phyloP scores from a whole-genome alignment of 2,113 vertebrate genomes.

The Pelecanus crispus region DNA sequence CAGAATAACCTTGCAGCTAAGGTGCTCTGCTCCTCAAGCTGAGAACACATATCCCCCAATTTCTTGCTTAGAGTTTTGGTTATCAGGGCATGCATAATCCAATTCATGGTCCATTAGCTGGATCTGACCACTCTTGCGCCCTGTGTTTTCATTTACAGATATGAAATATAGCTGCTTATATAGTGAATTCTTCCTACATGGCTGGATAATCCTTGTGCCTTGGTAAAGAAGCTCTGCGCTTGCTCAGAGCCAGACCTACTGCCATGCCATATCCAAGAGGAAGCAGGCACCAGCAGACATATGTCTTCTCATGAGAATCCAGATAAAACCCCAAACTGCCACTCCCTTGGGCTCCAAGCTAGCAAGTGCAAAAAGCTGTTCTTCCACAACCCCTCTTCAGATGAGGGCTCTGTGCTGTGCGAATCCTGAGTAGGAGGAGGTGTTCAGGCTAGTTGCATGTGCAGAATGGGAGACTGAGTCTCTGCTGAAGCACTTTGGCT shows the following conservation, averaged over 20 bases:
- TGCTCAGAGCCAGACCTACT: neutral
- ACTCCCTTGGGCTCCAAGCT: neutral
- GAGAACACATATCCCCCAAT: neutral
- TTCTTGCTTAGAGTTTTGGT: neutral
- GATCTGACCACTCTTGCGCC: neutral
- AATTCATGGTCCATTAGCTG: neutral
- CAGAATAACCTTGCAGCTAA: neutral
- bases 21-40: neutral
- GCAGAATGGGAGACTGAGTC: neutral
- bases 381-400: neutral
- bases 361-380: neutral
- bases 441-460: neutral
- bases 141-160: neutral
- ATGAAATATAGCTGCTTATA: neutral
- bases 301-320: neutral
- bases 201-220: neutral
- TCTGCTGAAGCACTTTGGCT: constrained; percentile 30
- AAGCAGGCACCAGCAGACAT: neutral
- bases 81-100: constrained; percentile 1
- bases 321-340: neutral
- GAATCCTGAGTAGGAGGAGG: neutral
- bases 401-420: neutral
- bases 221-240: neutral
- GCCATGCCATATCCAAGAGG: neutral
- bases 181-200: neutral